Base-by-base conservation (phyloP, 1,140 invertebrate genomes). In the Macrosteles quadrilineatus region DNA sequence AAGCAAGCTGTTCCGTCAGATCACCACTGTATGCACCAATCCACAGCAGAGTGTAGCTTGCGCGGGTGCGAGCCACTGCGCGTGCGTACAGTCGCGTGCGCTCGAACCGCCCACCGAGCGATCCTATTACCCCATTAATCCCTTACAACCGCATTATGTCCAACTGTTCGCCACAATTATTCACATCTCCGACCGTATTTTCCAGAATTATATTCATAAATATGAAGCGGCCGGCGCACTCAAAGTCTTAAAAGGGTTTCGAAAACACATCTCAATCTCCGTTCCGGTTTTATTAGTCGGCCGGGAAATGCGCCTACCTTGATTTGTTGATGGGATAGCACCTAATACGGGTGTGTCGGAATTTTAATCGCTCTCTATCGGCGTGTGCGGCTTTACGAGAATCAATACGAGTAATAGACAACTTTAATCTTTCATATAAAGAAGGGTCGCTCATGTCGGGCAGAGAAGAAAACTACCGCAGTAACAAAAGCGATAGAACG, bases 131-230 rank as follows among this genome's bases (percentile, higher is more conserved):
- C 47, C 47, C 47, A 50, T 50, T 50, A 50, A 50, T 50, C 21
- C 47, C 47, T 50, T 50, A 50, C 47, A 50, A 50, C 47, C 47
- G 47, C 47, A 50, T 50, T 50, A 50, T 50, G 47, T 50, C 47
- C 47, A 50, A 50, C 47, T 11, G 47, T 50, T 50, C 14, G 14
- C 47, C 21, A 17, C 47, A 50, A 50, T 50, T 50, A 50, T 50
- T 50, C 21, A 50, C 47, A 50, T 50, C 47, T 50, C 47, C 14
- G 47, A 21, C 47, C 47, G 47, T 50, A 50, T 50, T 50, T 50
- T 50, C 47, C 47, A 50, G 47, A 50, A 50, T 50, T 50, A 50
- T 50, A 50, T 50, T 50, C 47, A 50, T 50, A 50, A 50, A 50
- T 50, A 50, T 50, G 14, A 50, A 50, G 47, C 14, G 47, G 47